Base-by-base conservation (phyloP, 2,797 vertebrate species). In the Austrolebias charrua region DNA sequence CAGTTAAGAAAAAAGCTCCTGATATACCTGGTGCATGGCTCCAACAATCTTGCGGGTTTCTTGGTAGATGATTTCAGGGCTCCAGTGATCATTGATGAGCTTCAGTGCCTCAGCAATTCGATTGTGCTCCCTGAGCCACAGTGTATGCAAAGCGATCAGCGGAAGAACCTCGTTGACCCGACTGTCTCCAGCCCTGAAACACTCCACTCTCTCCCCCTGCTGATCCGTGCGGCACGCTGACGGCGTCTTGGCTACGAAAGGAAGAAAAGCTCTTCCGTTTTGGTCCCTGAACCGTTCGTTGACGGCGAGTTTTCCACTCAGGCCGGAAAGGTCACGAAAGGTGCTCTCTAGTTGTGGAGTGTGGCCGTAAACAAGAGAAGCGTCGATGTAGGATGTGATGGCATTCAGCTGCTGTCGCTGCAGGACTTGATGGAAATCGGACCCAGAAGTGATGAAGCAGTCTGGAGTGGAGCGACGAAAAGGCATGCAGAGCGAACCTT, bases 111-210 rank as follows among this genome's bases (percentile, higher is more conserved):
- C 74, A 4, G 94, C 96, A 56, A 99, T 78, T 6, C 94, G 94
- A 78, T 98, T 99, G 89, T 99, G 97, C 74, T 99, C 95, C 19
- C 97, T 88, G 47, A 98, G 77, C 95, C 96, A 98, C 66, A 99
- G 80, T 0, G 93, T 97, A 74, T 99, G 98, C 74, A 99, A 48
- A 16, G 88, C 70, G 0, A 88, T 65, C 68, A 99, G 87, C 1
- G 94, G 86, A 0, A 93, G 87, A 0, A 93, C 93, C 88, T 99
- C 98, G 0, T 92, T 97, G 66, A 92, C 92, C 0, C 98, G 91
- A 64, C 90, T 88, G 84, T 98, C 97, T 49, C 96, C 98, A 0
- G 96, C 96, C 63, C 86, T 70, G 68, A 99, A 98, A 73, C 97
- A 98, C 66, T 96, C 94, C 28, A 95, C 88, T 69, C 91, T 89